Evolutionary conservation across 2,888 invertebrate species (phyloP), one percentile per base, ranked within the genome.

Genomic region (Dryobota labecula): DNA sequence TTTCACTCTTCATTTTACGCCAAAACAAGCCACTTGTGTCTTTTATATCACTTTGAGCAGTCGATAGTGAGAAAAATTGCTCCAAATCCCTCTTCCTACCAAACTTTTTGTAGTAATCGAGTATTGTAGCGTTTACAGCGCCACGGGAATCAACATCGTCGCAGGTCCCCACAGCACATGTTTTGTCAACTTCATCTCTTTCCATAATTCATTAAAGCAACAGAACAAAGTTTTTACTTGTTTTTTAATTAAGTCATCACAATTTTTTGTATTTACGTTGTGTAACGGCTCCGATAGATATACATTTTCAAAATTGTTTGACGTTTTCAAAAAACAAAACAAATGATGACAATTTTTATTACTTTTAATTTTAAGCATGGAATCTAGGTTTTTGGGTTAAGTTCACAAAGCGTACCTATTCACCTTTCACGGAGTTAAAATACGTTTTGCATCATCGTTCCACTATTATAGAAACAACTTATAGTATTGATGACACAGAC

Each of bases 51-150:
- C 89, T 91, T 71, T 95, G 92, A 51, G 94, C 95, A 51, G 96
- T 94, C 15, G 95, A 93, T 81, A 96, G 84, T 54, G 95, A 97
- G 91, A 98, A 97, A 90, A 97, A 98, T 85, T 97, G 97, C 72
- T 97, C 97, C 83, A 98, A 94, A 88, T 97, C 97, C 45, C 97
- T 93, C 86, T 97, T 97, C 82, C 96, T 96, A 2, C 97, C 97
- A 92, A 97, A 97, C 88, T 97, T 97, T 86, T 97, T 96, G 88
- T 97, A 98, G 90, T 98, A 98, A 87, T 97, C 97, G 84, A 97
- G 89, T 80, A 96, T 94, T 78, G 92, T 90, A 56, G 94, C 90
- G 84, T 95, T 96, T 67, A 96, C 91, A 58, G 94, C 92, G 33
- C 90, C 86, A 64, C 88, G 86, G 24, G 89, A 84, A 70, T 87